Conservation (phyloP, 2,797 vertebrate genomes). For the Danio albolineatus region DNA sequence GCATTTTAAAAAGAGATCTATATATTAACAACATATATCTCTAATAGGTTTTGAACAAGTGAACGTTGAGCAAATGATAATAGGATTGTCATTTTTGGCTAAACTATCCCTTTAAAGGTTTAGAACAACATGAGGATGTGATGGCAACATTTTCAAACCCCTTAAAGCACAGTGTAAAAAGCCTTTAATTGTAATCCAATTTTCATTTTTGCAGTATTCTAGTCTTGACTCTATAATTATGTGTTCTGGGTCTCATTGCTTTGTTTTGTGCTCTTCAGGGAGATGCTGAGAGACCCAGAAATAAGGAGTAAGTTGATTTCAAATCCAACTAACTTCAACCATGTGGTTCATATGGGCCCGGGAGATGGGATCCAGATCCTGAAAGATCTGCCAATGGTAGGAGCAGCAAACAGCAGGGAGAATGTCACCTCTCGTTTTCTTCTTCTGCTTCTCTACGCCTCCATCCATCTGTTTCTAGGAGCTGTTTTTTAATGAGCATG, state of each 20-base stretch:
- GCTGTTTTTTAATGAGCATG: conserved; percentile 23
- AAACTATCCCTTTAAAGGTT: no score
- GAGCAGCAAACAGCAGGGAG: background rate
- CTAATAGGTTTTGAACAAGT: no score
- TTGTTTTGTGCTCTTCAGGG: conserved; percentile 75
- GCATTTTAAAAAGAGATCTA: no score
- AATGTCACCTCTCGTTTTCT: conserved; percentile 4
- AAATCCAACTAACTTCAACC: conserved; percentile 99
- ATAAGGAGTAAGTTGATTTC: conserved; percentile 99
- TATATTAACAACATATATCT: no score
- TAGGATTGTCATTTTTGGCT: no score
- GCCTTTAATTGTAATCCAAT: background rate
- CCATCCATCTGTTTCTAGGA: conserved; percentile 20
- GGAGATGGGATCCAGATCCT: conserved; percentile 99
- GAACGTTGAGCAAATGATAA: no score
- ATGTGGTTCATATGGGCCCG: conserved; percentile 99
- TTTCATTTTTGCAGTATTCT: conserved; percentile 2
- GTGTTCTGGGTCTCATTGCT: background rate
- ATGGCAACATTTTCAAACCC: no score
- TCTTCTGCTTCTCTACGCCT: conserved; percentile 8
- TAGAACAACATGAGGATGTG: no score
- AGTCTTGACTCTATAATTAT: background rate
- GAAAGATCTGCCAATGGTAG: conserved; percentile 97
- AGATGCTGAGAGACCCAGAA: conserved; percentile 98
- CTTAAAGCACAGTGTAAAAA: background rate